A percentile compares a stretch with the other conserved stretches of the same genome.
Evolutionary conservation across 2,888 invertebrate genomes (phyloP).

Genomic region (Tetragonisca angustula): DNA sequence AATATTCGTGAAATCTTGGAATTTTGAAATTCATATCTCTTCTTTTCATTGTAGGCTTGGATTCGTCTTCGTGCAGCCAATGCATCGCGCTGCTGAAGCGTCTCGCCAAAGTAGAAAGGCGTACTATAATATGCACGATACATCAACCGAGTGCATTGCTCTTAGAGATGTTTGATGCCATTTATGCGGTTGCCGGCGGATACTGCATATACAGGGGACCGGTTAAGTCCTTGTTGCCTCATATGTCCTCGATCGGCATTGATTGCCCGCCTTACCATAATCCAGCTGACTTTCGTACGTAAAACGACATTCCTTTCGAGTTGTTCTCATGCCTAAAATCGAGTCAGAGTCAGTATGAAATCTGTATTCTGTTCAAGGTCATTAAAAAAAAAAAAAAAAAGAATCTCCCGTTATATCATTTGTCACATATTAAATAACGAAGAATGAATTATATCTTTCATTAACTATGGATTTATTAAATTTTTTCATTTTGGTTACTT

Average conservation of each 20-base stretch:
- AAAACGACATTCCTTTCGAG: not conserved
- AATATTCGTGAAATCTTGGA: no score
- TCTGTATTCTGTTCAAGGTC: not conserved
- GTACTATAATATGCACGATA: conserved; percentile 96
- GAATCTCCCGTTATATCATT: not conserved
- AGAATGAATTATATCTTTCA: not conserved
- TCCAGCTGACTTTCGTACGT: conserved; percentile 97
- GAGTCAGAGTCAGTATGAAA: not conserved
- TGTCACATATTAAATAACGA: not conserved
- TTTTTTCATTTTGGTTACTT: no score
- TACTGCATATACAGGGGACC: conserved; percentile 94
- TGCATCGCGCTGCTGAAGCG: conserved; percentile 92
- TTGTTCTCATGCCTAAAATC: not conserved
- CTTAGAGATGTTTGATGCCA: conserved; percentile 96
- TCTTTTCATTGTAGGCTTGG: conserved; percentile 87
- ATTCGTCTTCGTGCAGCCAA: conserved; percentile 94
- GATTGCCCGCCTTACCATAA: conserved; percentile 97
- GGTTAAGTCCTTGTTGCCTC: conserved; percentile 90
- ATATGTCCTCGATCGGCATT: conserved; percentile 90
- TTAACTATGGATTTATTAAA: not conserved
- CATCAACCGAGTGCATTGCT: conserved; percentile 97
- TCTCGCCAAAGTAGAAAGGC: conserved; percentile 91
- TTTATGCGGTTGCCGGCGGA: conserved; percentile 93
- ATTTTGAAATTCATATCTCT: not conserved
- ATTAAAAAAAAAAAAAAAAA: not conserved